phyloP scores from a whole-genome alignment of 2,113 vertebrate species.

The Notechis scutatus region DNA sequence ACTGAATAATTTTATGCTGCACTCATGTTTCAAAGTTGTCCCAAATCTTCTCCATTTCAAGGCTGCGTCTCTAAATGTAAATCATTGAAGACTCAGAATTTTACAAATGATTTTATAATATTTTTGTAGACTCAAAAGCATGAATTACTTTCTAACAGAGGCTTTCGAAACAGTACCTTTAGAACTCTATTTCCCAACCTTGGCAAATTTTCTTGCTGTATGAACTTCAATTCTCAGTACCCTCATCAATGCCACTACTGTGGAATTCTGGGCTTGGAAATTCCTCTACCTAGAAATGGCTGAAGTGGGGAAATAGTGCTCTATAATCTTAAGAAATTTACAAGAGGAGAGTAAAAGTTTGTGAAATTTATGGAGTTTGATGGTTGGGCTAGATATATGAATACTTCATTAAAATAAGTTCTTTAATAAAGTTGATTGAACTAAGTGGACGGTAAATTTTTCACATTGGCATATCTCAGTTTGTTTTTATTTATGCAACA shows the following conservation, averaged over 20 bases:
- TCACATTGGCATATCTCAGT: background rate
- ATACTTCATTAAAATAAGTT: background rate
- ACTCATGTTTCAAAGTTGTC: background rate
- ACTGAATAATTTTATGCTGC: background rate
- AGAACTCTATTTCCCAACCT: background rate
- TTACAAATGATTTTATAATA: background rate
- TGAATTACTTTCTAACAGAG: background rate
- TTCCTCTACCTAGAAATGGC: background rate
- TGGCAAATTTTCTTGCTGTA: background rate
- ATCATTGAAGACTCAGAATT: background rate
- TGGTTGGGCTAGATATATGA: background rate
- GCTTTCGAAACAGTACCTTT: background rate
- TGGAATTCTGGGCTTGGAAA: background rate
- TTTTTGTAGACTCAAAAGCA: background rate
- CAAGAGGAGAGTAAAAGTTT: background rate
- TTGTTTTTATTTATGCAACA: background rate
- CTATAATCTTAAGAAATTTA: background rate
- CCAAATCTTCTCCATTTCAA: background rate
- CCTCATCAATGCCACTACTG: background rate
- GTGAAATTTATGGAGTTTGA: background rate
- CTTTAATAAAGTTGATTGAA: background rate
- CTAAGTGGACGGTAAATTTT: background rate
- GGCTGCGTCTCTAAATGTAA: background rate
- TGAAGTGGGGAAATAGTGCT: background rate
- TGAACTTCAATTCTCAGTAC: background rate